Percentiles rank a stretch among this genome's conserved stretches.
These are phyloP conservation scores for Geotria australis DNA, from an alignment of 2,797 vertebrate genomes.

Conservation along the genomic window DNA sequence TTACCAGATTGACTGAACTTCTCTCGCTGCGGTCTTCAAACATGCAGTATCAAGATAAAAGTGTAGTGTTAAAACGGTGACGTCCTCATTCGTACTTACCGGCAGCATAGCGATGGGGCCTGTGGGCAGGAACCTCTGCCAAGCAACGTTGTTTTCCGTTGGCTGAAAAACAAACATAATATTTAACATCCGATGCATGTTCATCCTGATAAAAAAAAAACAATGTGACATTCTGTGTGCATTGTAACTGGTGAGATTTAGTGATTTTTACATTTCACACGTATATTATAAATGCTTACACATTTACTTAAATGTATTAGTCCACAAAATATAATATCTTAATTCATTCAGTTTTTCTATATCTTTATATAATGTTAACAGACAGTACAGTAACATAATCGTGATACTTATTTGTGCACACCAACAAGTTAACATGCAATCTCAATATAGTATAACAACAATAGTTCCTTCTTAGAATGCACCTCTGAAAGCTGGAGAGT, in stretches of 20 bases:
- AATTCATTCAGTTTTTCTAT: neutral
- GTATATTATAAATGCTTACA: neutral
- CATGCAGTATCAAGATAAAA: neutral
- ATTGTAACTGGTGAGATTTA: too few relatives aligned
- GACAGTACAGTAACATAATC: neutral
- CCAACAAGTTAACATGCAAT: neutral
- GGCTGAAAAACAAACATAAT: conserved; percentile 15
- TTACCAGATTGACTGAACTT: neutral
- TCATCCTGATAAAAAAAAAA: too few relatives aligned
- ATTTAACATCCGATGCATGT: neutral
- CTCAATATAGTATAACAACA: neutral
- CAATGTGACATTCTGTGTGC: too few relatives aligned
- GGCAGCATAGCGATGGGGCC: conserved; percentile 81
- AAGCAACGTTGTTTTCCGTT: conserved; percentile 83
- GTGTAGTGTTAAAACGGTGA: neutral
- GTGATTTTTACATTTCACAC: too few relatives aligned
- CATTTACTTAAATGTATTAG: neutral
- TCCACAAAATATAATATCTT: too few relatives aligned
- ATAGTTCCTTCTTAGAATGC: neutral
- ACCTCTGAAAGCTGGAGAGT: conserved; percentile 76
- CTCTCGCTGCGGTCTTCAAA: neutral
- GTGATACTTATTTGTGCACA: neutral
- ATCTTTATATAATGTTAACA: neutral
- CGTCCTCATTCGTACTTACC: conserved; percentile 15
- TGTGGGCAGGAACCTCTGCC: conserved; percentile 85